phyloP scores from a whole-genome alignment of 2,888 invertebrate genomes.

The Cylloceria caligata region DNA sequence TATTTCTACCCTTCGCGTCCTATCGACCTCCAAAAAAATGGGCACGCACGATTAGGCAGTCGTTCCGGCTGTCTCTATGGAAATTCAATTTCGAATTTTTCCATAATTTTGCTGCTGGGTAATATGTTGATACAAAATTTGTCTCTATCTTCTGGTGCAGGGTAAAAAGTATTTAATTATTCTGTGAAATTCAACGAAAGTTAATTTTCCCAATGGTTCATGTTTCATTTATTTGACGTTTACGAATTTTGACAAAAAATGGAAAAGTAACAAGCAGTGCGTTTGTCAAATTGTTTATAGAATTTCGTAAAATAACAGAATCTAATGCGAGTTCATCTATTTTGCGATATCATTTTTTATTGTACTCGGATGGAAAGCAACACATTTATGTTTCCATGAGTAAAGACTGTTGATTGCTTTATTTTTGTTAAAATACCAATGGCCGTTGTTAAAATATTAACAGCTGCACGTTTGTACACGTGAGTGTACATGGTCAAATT shows the following conservation, averaged over 20 bases:
- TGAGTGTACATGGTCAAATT: background rate
- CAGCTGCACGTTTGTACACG: background rate
- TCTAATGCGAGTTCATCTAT: background rate
- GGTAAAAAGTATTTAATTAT: background rate
- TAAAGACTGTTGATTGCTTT: background rate
- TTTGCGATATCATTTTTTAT: background rate
- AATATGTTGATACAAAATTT: background rate
- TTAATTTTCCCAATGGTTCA: background rate
- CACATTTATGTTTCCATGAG: background rate
- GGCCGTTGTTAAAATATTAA: background rate
- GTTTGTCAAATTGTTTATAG: background rate
- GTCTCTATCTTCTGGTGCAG: background rate
- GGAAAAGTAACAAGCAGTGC: background rate
- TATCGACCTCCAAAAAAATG: background rate
- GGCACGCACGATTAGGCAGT: background rate
- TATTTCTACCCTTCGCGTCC: conserved; percentile 15
- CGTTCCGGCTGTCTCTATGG: background rate
- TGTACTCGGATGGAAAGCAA: background rate
- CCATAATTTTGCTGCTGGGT: background rate
- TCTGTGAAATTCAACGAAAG: background rate
- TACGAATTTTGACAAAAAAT: background rate
- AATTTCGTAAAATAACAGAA: background rate
- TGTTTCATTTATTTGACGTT: background rate
- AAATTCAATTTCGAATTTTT: background rate
- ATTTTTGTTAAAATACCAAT: background rate